Evolutionary conservation across 2,888 invertebrate species (phyloP), one percentile per base, ranked within the genome.

Genomic region (Nudaria mundana): DNA sequence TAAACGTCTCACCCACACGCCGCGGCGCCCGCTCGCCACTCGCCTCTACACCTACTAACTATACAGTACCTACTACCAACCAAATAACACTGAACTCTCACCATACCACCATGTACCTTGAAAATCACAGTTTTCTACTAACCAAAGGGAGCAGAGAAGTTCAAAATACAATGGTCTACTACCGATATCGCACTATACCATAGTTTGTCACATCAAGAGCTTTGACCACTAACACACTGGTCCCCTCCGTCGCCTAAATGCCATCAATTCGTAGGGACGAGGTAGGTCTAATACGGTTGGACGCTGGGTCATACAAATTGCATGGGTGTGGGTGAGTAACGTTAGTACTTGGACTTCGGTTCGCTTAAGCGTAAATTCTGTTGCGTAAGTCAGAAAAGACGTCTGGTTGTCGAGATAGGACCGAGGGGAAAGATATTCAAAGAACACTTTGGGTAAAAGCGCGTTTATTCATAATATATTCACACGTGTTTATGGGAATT

Each of bases 1-100:
- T 87, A 86, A 87, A 87, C 86, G 87, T 87, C 87, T 87, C 85
- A 80, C 87, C 85, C 87, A 86, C 85, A 81, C 81, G 78, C 80
- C 75, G 80, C 78, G 79, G 68, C 83, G 73, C 80, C 81, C 81
- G 80, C 78, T 81, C 72, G 80, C 83, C 80, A 76, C 76, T 82
- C 76, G 76, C 77, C 71, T 66, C 71, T 74, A 80, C 78, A 76
- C n/a, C n/a, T 79, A 84, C 80, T 79, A 73, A 84, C 80, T 72
- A 65, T 73, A 78, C 80, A 78, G 76, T 76, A 77, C 76, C 71
- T 65, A 49, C 44, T 41, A 48, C 48, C 52, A 44, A 16, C 85
- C 81, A 76, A 36, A 48, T 1, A 38, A 44, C 6, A 12, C 37
- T 37, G 81, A 69, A 44, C 78, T 49, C 55, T 54, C 52, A 47